Evolutionary conservation across 2,888 invertebrate genomes (phyloP).

Genomic region (Zonitis immaculata): DNA sequence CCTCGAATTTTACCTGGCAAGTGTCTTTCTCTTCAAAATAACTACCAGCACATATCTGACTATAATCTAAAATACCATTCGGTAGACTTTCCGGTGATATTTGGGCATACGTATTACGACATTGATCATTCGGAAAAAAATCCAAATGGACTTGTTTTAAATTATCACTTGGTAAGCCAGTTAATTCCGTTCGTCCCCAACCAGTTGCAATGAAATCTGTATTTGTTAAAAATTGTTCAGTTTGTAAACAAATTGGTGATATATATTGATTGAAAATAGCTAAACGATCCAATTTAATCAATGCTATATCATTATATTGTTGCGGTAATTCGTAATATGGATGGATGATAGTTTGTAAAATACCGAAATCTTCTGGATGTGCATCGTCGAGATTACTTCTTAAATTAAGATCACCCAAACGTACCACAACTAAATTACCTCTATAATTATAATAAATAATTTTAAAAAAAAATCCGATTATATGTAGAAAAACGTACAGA

Average conservation of each 20-base stretch:
- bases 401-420: conserved; percentile 51
- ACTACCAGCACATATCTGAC: conserved; percentile 51
- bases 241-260: conserved; percentile 50
- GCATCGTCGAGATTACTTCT: conserved; percentile 30
- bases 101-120: conserved; percentile 34
- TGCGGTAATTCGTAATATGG: conserved; percentile 45
- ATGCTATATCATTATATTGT: conserved; percentile 53
- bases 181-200: conserved; percentile 46
- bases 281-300: conserved; percentile 45
- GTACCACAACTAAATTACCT: conserved; percentile 42
- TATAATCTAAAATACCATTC: conserved; percentile 42
- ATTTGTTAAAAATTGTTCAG: conserved; percentile 20
- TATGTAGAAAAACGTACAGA: conserved; percentile 29
- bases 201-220: conserved; percentile 46
- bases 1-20: conserved; percentile 51
- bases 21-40: conserved; percentile 47
- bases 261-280: conserved; percentile 45
- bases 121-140: conserved; percentile 35
- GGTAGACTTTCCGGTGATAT: conserved; percentile 35
- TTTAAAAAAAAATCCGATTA: no score
- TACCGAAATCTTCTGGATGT: conserved; percentile 37
- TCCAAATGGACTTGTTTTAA: conserved; percentile 49
- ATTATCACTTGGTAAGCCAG: conserved; percentile 34
- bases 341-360: conserved; percentile 43
- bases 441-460: conserved; percentile 29